Evolutionary conservation across 1,140 invertebrate genomes (phyloP).

Genomic region (Pseudomyrmex flavicornis): DNA sequence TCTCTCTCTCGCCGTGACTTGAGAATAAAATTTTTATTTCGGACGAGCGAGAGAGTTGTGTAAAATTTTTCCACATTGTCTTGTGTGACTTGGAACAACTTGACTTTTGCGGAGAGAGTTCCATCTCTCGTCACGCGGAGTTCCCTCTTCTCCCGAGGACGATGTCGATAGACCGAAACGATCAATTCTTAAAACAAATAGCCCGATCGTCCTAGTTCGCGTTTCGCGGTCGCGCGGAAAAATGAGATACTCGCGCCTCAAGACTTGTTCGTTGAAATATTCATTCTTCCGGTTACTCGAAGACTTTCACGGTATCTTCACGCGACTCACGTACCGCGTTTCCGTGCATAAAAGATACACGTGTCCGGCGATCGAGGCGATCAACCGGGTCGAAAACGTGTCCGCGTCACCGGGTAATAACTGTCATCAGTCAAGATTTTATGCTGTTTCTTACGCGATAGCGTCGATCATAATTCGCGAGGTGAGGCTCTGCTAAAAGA

Average conservation of each 20-base stretch:
- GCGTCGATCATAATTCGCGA: neutral
- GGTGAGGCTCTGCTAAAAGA: neutral
- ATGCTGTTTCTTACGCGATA: neutral
- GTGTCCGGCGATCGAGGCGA: slow-evolving; percentile 31
- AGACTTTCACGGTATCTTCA: slow-evolving; percentile 9
- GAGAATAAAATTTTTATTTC: neutral
- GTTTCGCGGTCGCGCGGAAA: slow-evolving; percentile 45
- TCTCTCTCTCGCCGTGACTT: neutral
- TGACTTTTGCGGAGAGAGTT: neutral
- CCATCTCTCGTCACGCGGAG: neutral
- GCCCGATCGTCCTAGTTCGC: slow-evolving; percentile 50
- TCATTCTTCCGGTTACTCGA: slow-evolving; percentile 50
- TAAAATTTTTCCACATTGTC: neutral
- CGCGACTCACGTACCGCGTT: slow-evolving; percentile 44
- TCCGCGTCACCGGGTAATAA: neutral
- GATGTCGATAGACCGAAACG: slow-evolving; percentile 30
- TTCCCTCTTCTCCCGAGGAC: neutral
- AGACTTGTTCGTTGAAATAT: slow-evolving; percentile 54
- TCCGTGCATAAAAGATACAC: slow-evolving; percentile 44
- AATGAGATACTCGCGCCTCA: slow-evolving; percentile 51
- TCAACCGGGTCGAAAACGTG: neutral
- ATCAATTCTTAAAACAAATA: slow-evolving; percentile 63
- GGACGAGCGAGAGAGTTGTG: neutral
- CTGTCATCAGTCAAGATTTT: slow-evolving; percentile 29
- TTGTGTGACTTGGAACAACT: neutral